Evolutionary conservation across 1,140 invertebrate species (phyloP).

Genomic region (Drosophila kanapiae): DNA sequence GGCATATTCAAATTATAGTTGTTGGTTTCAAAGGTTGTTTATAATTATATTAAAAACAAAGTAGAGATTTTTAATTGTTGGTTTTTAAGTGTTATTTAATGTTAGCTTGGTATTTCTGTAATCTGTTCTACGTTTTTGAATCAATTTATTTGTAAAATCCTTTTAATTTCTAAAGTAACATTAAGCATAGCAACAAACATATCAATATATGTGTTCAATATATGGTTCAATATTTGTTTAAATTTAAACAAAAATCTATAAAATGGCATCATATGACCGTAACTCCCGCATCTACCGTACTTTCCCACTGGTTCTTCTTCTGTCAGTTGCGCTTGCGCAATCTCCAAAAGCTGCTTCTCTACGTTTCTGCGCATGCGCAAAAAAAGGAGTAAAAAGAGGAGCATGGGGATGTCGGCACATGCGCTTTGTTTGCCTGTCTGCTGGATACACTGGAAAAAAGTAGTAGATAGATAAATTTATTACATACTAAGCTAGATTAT

Average conservation of each 20-base stretch:
- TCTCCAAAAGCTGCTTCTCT: constrained; percentile 54
- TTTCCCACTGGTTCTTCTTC: constrained; percentile 1
- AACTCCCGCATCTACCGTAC: not conserved
- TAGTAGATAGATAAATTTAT: not conserved
- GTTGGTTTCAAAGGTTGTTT: not conserved
- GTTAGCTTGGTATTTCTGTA: not conserved
- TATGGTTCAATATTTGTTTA: not conserved
- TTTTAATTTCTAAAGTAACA: not conserved
- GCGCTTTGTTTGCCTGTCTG: constrained; percentile 65
- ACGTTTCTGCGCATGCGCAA: constrained; percentile 64
- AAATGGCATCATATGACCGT: constrained; percentile 6
- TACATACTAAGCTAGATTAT: too few species aligned
- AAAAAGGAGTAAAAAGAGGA: constrained; percentile 7
- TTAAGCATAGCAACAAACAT: not conserved
- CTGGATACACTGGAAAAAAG: not conserved
- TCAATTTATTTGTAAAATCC: not conserved
- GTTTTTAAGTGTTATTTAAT: not conserved
- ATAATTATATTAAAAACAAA: not conserved
- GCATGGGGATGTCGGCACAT: constrained; percentile 55
- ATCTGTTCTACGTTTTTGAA: not conserved
- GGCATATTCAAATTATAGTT: not conserved
- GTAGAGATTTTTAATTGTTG: too few species aligned
- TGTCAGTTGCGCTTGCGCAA: constrained; percentile 67
- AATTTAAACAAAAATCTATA: too few species aligned
- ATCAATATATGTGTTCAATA: too few species aligned